Conservation (phyloP, 2,113 vertebrate species). For the Murina feae region DNA sequence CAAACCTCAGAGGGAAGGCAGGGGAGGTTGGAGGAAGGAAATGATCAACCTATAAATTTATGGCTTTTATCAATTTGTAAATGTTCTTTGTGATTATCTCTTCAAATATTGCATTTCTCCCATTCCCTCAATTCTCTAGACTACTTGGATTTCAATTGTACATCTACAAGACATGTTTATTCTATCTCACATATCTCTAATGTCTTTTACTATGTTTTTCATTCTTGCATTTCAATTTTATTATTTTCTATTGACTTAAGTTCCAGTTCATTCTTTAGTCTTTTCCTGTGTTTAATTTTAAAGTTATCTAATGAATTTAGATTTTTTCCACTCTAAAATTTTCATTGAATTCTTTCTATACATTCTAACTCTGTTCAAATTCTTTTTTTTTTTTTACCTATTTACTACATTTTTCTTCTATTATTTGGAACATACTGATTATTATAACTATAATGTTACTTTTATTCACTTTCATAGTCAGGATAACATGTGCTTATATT, state of each 20-base stretch:
- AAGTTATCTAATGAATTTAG: neutral
- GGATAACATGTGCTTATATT: neutral
- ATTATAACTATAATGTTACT: neutral
- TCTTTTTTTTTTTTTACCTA: neutral
- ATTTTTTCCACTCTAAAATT: neutral
- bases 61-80: neutral
- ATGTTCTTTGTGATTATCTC: too few species aligned
- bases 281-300: neutral
- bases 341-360: neutral
- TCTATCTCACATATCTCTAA: neutral
- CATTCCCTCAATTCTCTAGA: neutral
- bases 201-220: neutral
- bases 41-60: too few species aligned
- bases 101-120: neutral
- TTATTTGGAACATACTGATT: neutral
- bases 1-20: too few species aligned
- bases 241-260: neutral
- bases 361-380: neutral
- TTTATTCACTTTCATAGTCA: neutral
- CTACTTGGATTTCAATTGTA: neutral
- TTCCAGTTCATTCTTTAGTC: neutral
- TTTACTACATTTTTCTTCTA: neutral
- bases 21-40: too few species aligned
- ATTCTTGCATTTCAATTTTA: neutral
- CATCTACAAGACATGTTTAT: neutral